Evolutionary conservation across 2,797 vertebrate genomes (phyloP).

Genomic region (Loriculus beryllinus): DNA sequence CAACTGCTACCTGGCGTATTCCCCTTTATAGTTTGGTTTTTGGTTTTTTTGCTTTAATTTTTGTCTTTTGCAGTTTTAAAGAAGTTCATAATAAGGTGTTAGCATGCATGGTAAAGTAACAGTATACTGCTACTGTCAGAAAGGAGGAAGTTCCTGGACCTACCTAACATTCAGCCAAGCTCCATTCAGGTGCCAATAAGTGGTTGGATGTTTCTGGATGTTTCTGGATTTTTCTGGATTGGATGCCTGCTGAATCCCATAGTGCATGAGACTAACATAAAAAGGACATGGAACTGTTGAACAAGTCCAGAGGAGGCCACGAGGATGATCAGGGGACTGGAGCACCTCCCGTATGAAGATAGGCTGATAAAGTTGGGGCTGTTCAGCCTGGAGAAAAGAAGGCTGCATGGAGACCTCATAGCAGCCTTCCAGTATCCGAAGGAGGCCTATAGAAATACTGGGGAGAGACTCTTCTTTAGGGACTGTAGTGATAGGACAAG

Average conservation of each 20-base stretch:
- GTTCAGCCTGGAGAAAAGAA: too few species aligned
- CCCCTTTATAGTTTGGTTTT: neutral
- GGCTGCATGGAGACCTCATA: too few species aligned
- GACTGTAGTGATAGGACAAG: too few species aligned
- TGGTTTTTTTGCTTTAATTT: neutral
- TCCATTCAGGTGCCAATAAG: slow-evolving; percentile 42
- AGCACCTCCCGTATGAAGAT: too few species aligned
- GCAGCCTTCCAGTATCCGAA: too few species aligned
- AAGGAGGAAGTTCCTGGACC: slow-evolving; percentile 16
- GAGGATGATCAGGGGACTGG: neutral
- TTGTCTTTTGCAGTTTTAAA: neutral
- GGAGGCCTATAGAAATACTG: too few species aligned
- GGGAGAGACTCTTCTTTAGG: too few species aligned
- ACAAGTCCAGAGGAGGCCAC: neutral
- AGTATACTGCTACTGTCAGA: slow-evolving; percentile 41
- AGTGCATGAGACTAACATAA: slow-evolving; percentile 21
- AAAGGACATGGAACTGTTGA: neutral
- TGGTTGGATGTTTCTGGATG: slow-evolving; percentile 34
- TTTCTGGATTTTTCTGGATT: neutral
- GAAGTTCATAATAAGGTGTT: neutral
- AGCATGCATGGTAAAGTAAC: neutral
- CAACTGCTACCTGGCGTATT: neutral
- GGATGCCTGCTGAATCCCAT: slow-evolving; percentile 46
- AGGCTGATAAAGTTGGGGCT: too few species aligned
- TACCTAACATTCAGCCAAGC: slow-evolving; percentile 18